Base-by-base conservation (phyloP, 1,140 invertebrate genomes). In the Tribolium madens region DNA sequence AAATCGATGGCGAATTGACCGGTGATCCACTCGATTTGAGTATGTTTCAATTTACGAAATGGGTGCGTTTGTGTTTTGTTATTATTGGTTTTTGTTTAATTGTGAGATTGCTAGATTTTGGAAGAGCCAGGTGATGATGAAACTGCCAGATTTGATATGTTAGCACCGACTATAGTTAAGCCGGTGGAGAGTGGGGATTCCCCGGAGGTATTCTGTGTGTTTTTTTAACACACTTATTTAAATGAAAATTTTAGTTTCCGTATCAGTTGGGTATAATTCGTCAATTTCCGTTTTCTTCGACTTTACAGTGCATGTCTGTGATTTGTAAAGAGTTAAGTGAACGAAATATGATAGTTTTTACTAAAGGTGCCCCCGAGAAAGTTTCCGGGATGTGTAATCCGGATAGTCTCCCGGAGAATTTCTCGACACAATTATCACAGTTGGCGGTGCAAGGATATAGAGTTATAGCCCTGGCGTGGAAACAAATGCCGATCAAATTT, bases 331-430 rank as follows among this genome's bases (percentile, higher is more conserved):
- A 90, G 1, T 87, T 97, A 0, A 92, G 89, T 21, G 91, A 90
- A n/a, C 88, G 90, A 33, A 90, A 94, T 83, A 96, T 96, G 89
- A 91, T 93, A 77, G 89, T 96, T 3, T 97, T 93, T 84, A 93
- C 93, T 57, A 98, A 98, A 87, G 96, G 96, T 5, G 95, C 96
- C 17, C 96, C 96, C 0, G 96, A 98, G 87, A 96, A 95, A 89
- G 93, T 97, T 47, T 83, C 87, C 42, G 53, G 72, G 75, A 88
- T 89, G 86, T 90, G 89, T 79, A 83, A 82, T 26, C 81, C 83
- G 2, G 83, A 85, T 73, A 75, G 87, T 81, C 86, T 93, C 18
- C 93, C 93, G 15, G 81, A 87, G 3, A 90, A 96, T 85, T 97
- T 97, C 82, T 88, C 89, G 71, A 86, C 88, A 1, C 87, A 92